These are phyloP conservation scores for Bufo bufo DNA, from an alignment of 2,113 vertebrate genomes.

Conservation along the genomic window DNA sequence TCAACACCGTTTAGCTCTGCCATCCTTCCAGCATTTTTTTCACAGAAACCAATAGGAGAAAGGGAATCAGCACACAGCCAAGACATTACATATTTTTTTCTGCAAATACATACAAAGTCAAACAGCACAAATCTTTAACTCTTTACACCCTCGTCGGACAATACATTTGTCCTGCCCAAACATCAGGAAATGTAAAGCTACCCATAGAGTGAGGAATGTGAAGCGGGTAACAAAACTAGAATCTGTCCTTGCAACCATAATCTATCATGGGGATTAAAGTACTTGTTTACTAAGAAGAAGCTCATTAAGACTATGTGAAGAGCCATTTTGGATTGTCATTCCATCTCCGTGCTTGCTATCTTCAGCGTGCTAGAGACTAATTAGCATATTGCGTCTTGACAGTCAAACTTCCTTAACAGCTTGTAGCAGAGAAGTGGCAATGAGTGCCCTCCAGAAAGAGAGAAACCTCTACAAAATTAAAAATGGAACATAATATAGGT, in stretches of 20 bases:
- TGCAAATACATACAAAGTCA: too few relatives aligned
- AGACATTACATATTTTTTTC: too few relatives aligned
- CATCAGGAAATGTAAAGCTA: too few relatives aligned
- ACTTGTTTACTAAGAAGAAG: constrained; percentile 19
- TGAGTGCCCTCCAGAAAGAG: constrained; percentile 10
- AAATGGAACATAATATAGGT: not conserved
- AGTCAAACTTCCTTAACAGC: constrained; percentile 42
- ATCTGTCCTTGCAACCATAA: not conserved
- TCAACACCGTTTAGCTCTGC: too few relatives aligned
- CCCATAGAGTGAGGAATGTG: too few relatives aligned
- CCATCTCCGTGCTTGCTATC: constrained; percentile 24
- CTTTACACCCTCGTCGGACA: too few relatives aligned
- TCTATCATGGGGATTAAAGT: constrained; percentile 12
- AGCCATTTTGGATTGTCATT: constrained; percentile 27
- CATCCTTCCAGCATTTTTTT: too few relatives aligned
- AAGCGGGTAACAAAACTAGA: not conserved
- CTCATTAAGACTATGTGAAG: constrained; percentile 25
- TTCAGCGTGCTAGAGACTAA: constrained; percentile 39
- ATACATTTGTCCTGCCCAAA: too few relatives aligned
- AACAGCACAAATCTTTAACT: too few relatives aligned
- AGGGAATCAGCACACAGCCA: too few relatives aligned
- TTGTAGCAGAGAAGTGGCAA: constrained; percentile 40
- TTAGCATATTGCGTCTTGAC: constrained; percentile 43
- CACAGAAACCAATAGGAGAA: too few relatives aligned
- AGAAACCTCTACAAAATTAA: constrained; percentile 31